phyloP scores from a whole-genome alignment of 2,888 invertebrate species.

The Isotomurus palustris region DNA sequence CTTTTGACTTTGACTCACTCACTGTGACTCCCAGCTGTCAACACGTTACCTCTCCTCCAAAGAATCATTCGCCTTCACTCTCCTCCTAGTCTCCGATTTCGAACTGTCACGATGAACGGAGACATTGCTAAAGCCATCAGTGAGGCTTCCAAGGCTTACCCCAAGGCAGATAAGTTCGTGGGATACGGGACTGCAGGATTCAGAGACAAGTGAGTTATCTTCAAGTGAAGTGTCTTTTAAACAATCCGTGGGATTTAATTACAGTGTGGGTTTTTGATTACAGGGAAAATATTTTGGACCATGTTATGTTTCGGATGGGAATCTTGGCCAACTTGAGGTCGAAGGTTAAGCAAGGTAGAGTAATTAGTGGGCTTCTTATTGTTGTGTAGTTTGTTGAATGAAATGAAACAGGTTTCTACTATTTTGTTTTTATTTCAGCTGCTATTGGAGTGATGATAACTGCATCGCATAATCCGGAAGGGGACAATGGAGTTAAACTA shows the following conservation, averaged over 20 bases:
- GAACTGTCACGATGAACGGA: too few relatives aligned
- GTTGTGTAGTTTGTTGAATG: background rate
- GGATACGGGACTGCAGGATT: constrained; percentile 56
- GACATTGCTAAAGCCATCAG: background rate
- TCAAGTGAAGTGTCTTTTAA: constrained; percentile 15
- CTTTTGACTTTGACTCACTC: too few relatives aligned
- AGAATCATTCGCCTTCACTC: too few relatives aligned
- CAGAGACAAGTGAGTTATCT: constrained; percentile 51
- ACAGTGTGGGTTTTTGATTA: constrained; percentile 48
- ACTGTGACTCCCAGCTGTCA: too few relatives aligned
- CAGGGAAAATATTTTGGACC: constrained; percentile 78
- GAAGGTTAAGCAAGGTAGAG: constrained; percentile 67
- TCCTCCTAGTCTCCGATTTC: too few relatives aligned
- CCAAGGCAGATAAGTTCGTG: constrained; percentile 38
- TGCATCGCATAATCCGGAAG: constrained; percentile 95
- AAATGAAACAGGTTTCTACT: background rate
- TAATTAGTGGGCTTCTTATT: background rate
- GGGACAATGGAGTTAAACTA: constrained; percentile 94
- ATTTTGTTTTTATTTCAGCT: constrained; percentile 52
- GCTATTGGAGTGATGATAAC: constrained; percentile 98
- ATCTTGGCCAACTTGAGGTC: constrained; percentile 84
- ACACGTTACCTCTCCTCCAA: too few relatives aligned
- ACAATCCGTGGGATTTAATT: background rate
- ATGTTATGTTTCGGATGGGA: constrained; percentile 93
- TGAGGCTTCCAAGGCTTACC: constrained; percentile 30